These are phyloP conservation scores for Stylophora pistillata DNA, from an alignment of 64 coral and sea anemone species.

Conservation along the genomic window DNA sequence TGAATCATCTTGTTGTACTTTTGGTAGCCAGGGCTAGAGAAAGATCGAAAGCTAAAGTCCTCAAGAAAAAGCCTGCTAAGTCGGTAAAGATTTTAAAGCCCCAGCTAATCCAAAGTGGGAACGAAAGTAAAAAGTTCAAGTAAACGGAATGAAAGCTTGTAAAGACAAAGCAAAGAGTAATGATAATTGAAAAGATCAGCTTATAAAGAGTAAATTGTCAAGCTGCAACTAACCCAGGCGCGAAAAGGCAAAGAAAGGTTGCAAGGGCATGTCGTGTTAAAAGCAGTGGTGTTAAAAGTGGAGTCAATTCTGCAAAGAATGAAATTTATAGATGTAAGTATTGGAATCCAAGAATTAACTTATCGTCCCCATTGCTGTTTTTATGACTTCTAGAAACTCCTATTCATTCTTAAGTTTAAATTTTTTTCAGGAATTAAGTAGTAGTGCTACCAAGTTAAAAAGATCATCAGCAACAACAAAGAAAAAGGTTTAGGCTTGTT, in stretches of 20 bases:
- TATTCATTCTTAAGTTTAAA: background rate
- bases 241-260: slow-evolving; percentile 14
- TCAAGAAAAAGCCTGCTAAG: slow-evolving; percentile 28
- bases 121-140: slow-evolving; percentile 31
- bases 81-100: slow-evolving; percentile 47
- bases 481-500: background rate
- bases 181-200: background rate
- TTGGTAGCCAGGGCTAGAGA: slow-evolving; percentile 38
- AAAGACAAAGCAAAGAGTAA: slow-evolving; percentile 6
- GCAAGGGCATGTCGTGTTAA: background rate
- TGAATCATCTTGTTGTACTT: slow-evolving; percentile 24
- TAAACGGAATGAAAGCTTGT: slow-evolving; percentile 20
- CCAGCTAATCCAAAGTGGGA: slow-evolving; percentile 15
- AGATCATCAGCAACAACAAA: background rate
- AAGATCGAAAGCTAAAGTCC: background rate
- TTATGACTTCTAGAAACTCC: background rate
- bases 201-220: slow-evolving; percentile 16
- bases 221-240: background rate
- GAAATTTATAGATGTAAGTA: slow-evolving; percentile 21
- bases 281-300: background rate
- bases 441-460: background rate
- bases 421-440: background rate
- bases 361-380: background rate
- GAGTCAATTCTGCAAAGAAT: background rate
- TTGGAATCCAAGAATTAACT: background rate